These are phyloP conservation scores for Drosophila bocki DNA, from an alignment of 1,140 invertebrate genomes.

Conservation along the genomic window DNA sequence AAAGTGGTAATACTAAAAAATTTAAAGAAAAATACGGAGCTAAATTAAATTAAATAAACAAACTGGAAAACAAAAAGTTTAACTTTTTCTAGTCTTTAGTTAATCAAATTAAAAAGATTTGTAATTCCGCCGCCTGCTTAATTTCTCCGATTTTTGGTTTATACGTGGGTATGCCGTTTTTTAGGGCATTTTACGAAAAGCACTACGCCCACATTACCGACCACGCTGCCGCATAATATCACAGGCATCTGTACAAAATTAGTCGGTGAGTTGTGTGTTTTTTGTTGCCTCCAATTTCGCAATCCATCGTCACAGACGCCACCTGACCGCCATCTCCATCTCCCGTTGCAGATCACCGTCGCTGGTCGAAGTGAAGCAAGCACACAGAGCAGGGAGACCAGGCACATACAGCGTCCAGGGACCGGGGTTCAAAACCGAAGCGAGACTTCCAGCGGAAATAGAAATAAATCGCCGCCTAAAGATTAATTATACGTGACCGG, in stretches of 20 bases:
- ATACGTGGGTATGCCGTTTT: not conserved
- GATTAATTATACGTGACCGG: constrained; percentile 1
- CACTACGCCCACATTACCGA: constrained; percentile 3
- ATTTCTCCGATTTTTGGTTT: not conserved
- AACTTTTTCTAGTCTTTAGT: too few species aligned
- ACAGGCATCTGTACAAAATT: constrained; percentile 26
- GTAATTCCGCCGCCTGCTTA: too few species aligned
- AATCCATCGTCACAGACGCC: not conserved
- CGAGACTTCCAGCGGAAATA: constrained; percentile 8
- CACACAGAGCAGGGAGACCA: not conserved
- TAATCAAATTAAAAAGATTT: not conserved
- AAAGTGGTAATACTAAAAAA: not conserved
- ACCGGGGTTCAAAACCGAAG: not conserved
- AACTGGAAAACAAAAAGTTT: not conserved
- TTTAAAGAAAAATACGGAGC: not conserved
- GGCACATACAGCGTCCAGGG: not conserved
- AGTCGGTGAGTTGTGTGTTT: constrained; percentile 8
- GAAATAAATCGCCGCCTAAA: constrained; percentile 5
- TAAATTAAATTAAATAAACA: too few species aligned
- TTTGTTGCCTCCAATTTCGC: constrained; percentile 23
- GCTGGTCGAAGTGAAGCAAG: not conserved
- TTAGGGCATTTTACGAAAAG: not conserved
- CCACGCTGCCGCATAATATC: constrained; percentile 30
- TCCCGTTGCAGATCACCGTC: not conserved
- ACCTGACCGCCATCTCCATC: not conserved